These are phyloP conservation scores for Trematocara unimaculatum DNA, from an alignment of 2,113 vertebrate species.

Conservation along the genomic window DNA sequence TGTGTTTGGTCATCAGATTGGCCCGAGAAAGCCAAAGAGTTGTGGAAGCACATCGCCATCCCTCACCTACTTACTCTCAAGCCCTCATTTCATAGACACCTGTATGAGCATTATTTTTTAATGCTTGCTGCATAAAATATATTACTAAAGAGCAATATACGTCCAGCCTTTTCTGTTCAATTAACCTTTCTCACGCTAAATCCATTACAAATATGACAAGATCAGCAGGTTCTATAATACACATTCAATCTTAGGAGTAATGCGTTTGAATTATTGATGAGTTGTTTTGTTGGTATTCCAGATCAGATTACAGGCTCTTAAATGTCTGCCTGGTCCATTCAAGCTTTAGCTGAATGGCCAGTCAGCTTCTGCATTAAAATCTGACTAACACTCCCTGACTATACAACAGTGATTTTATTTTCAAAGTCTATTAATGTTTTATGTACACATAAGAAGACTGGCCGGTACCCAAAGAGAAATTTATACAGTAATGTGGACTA, in stretches of 20 bases:
- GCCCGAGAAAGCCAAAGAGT: neutral
- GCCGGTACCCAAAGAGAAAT: neutral
- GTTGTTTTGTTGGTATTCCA: neutral
- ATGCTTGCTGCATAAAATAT: neutral
- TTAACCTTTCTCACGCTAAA: conserved; percentile 5
- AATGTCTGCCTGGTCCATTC: neutral
- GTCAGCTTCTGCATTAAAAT: conserved; percentile 4
- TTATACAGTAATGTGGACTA: neutral
- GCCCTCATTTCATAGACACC: neutral
- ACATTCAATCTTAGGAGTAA: neutral
- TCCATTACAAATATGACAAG: conserved; percentile 26
- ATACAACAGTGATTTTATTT: neutral
- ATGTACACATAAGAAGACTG: neutral
- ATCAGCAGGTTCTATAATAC: conserved; percentile 14
- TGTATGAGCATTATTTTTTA: neutral
- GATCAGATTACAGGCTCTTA: conserved; percentile 6
- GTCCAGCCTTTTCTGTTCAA: conserved; percentile 1
- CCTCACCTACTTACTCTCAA: neutral
- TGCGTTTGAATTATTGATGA: neutral
- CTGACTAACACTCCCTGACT: neutral
- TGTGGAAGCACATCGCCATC: neutral
- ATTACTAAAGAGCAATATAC: neutral
- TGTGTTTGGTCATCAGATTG: neutral
- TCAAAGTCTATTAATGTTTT: neutral
- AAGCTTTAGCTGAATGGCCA: neutral